Percentiles rank a stretch among this genome's conserved stretches.
These are phyloP conservation scores for Tricholaema leucomelas DNA, from an alignment of 2,113 vertebrate genomes.

Conservation along the genomic window DNA sequence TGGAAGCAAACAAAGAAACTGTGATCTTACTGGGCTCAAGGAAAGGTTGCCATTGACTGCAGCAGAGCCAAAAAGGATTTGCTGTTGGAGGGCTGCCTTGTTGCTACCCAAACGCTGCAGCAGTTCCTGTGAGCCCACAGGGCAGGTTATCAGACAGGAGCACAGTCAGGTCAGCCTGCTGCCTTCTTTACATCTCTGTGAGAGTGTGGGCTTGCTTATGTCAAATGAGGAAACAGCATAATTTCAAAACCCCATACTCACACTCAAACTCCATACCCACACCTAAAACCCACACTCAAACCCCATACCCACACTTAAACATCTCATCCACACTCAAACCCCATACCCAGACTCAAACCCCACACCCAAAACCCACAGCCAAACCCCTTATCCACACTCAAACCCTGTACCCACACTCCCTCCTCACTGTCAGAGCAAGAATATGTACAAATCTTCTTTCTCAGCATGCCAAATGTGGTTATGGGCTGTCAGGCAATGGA, in stretches of 20 bases:
- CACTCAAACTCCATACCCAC: neutral
- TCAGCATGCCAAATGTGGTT: neutral
- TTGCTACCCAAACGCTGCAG: neutral
- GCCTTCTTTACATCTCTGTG: neutral
- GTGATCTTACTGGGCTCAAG: neutral
- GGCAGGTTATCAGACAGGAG: neutral
- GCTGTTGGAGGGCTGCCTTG: neutral
- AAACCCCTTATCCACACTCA: too few relatives aligned
- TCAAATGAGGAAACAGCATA: neutral
- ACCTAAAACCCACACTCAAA: too few relatives aligned
- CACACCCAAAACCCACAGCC: too few relatives aligned
- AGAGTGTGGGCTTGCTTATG: neutral
- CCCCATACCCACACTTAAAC: too few relatives aligned
- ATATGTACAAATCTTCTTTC: neutral
- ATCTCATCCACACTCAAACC: too few relatives aligned
- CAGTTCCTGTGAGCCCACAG: neutral
- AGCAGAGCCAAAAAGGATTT: neutral
- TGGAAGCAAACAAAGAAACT: neutral
- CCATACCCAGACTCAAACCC: too few relatives aligned
- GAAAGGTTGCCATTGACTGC: neutral
- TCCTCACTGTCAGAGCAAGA: neutral
- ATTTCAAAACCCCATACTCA: neutral
- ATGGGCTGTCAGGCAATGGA: neutral
- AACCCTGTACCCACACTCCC: neutral
- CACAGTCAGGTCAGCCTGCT: neutral